Percentiles rank a stretch among this genome's conserved stretches.
Conservation (phyloP, 2,888 invertebrate species). For the Drosophila dives region DNA sequence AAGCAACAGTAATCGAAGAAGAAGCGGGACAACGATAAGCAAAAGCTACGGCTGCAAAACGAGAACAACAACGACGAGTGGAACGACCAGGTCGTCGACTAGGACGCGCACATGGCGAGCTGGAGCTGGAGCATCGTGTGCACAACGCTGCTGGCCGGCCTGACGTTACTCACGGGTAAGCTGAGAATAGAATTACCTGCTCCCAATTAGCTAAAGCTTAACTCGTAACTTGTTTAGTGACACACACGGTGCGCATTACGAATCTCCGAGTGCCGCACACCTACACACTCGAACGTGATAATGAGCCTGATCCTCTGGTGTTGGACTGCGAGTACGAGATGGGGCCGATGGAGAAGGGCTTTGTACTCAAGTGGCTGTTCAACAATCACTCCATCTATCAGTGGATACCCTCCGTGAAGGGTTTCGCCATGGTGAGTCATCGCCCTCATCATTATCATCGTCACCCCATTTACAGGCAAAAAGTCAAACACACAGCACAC, state of each 20-base stretch:
- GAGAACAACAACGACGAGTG: constrained; percentile 39
- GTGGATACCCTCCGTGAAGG: constrained; percentile 85
- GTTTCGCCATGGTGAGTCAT: constrained; percentile 84
- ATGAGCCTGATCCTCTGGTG: constrained; percentile 83
- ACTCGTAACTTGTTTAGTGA: constrained; percentile 60
- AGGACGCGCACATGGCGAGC: constrained; percentile 79
- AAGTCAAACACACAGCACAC: constrained; percentile 21
- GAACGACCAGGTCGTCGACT: constrained; percentile 49
- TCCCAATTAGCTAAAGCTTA: background rate
- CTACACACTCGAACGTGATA: constrained; percentile 83
- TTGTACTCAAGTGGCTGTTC: constrained; percentile 85
- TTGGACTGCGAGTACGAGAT: constrained; percentile 85
- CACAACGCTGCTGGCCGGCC: constrained; percentile 79
- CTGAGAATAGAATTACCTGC: background rate
- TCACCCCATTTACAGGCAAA: constrained; percentile 13
- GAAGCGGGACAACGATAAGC: constrained; percentile 24
- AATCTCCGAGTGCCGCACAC: constrained; percentile 84
- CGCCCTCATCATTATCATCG: constrained; percentile 10
- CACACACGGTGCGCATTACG: constrained; percentile 84
- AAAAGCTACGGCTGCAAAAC: constrained; percentile 53
- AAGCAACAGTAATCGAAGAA: constrained; percentile 3
- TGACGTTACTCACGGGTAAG: constrained; percentile 80
- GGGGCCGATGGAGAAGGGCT: constrained; percentile 83
- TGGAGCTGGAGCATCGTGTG: constrained; percentile 77
- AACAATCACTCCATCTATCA: constrained; percentile 85